These are phyloP conservation scores for Passerina amoena DNA, from an alignment of 2,113 vertebrate species.

Conservation along the genomic window DNA sequence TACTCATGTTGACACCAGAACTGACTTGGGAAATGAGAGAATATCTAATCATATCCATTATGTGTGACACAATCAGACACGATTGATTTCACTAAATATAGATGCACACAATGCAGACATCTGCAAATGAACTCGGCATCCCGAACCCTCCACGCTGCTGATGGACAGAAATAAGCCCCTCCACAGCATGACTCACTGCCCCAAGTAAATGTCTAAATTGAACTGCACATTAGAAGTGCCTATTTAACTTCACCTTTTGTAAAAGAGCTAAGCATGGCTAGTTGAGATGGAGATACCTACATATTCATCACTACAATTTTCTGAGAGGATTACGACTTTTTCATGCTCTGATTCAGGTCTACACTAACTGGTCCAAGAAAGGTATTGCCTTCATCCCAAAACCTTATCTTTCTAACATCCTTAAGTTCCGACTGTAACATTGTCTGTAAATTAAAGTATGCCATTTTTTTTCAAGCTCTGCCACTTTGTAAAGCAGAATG, in stretches of 20 bases:
- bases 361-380: not conserved
- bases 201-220: not conserved
- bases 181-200: not conserved
- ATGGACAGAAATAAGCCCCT: slow-evolving; percentile 42
- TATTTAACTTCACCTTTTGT: not conserved
- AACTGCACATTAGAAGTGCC: not conserved
- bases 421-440: not conserved
- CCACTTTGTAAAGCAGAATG: not conserved
- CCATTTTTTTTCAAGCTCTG: not conserved
- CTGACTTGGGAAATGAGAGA: slow-evolving; percentile 25
- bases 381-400: not conserved
- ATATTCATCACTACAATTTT: not conserved
- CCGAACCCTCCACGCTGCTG: not conserved
- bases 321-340: not conserved
- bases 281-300: not conserved
- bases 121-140: slow-evolving; percentile 20
- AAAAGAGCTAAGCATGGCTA: not conserved
- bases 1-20: slow-evolving; percentile 29
- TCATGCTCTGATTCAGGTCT: not conserved
- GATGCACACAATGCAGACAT: slow-evolving; percentile 45
- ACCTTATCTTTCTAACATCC: not conserved
- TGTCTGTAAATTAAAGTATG: not conserved
- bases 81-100: slow-evolving; percentile 54
- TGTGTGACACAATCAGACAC: slow-evolving; percentile 44
- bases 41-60: slow-evolving; percentile 51